Conservation (phyloP, 2,888 invertebrate genomes). For the Acrobeloides nanus region DNA sequence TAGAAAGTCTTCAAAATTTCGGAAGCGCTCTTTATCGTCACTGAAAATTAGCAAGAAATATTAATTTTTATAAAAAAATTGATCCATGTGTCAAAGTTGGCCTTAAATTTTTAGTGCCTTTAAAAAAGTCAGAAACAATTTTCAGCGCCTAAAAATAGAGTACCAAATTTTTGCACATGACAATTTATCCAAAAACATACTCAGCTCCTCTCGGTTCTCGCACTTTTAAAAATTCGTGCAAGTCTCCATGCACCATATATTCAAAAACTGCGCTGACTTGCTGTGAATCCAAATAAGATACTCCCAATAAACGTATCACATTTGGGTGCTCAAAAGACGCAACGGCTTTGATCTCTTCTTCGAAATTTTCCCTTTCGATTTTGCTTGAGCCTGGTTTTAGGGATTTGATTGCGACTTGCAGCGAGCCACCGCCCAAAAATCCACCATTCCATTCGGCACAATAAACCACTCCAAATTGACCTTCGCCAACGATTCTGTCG, state of each 20-base stretch:
- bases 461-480: constrained; percentile 70
- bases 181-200: constrained; percentile 4
- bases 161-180: too few relatives aligned
- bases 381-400: constrained; percentile 18
- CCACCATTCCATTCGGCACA: constrained; percentile 8
- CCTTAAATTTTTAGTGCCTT: too few relatives aligned
- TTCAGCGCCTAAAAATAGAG: too few relatives aligned
- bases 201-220: constrained; percentile 20
- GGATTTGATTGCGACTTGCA: constrained; percentile 23
- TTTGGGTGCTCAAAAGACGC: constrained; percentile 88
- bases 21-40: constrained; percentile 23
- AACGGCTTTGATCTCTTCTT: constrained; percentile 59
- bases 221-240: constrained; percentile 82
- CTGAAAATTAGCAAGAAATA: too few relatives aligned
- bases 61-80: too few relatives aligned
- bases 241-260: constrained; percentile 79
- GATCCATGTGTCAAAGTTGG: too few relatives aligned
- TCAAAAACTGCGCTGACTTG: constrained; percentile 30
- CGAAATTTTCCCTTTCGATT: constrained; percentile 26
- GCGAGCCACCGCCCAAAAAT: constrained; percentile 1
- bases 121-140: too few relatives aligned
- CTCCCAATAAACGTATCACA: constrained; percentile 86
- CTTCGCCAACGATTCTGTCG: constrained; percentile 84
- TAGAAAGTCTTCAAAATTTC: constrained; percentile 32
- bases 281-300: constrained; percentile 54